Evolutionary conservation across 2,888 invertebrate species (phyloP), one percentile per base, ranked within the genome.

Genomic region (Tipula unca): DNA sequence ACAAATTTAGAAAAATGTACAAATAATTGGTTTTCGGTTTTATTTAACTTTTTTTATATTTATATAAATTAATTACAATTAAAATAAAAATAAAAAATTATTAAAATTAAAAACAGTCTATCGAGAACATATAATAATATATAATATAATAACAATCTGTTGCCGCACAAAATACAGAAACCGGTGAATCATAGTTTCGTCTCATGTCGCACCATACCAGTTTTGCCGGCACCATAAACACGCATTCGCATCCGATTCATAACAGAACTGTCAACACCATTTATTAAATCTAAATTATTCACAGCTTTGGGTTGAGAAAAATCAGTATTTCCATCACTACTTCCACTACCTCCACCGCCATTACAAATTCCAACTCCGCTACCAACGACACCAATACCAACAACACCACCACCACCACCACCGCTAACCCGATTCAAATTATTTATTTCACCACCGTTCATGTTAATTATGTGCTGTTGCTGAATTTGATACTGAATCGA

Each of bases 221-320:
- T 87, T 86, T 88, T 88, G 6, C 87, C 86, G 36, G 87, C 86
- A 32, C 86, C 88, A 86, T 88, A 88, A 25, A 87, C 87, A 85
- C 88, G 86, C 14, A 88, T 87, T 86, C 88, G 86, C 69, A 86
- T 86, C 13, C 88, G 87, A 86, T 88, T 88, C 25, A 88, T 86
- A 85, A 87, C 87, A 86, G 87, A 87, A 86, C 85, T 86, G 13
- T 86, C 86, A 29, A 88, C 88, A n/a, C 88, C 88, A 86, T 87
- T 88, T 6, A 88, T 88, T 86, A 88, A 87, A 86, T 88, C 88
- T 86, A 88, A 87, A 87, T 88, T 88, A 86, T 88, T 88, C 35
- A 88, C 88, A 86, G 87, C 86, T 86, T 87, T 87, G 32, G 39
- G 36, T 36, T 32, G 25, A 25, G 32, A 36, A 82, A 82, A 25